Base-by-base conservation (phyloP, 2,888 invertebrate genomes). In the Cistogaster globosa region DNA sequence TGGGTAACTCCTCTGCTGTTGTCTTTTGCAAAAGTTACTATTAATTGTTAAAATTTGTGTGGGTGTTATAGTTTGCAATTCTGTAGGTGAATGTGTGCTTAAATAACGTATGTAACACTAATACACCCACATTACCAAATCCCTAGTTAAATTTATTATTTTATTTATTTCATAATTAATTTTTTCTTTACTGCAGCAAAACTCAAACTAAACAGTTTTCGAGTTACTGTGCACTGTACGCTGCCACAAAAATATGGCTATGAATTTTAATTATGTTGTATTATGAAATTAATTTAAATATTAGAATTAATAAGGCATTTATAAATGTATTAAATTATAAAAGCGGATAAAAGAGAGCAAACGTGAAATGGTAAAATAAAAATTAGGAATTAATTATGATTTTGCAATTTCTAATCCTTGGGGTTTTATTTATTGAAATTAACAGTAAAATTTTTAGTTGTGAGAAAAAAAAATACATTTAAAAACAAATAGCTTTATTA, bases 221-320 rank as follows among this genome's bases (percentile, higher is more conserved):
- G 36, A 63, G 53, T 42, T 51, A 53, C 58, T 63, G 12, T 51
- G 12, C 5, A 32, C 32, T 51, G 12, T 2, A 32, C 32, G 32
- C 32, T 45, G 12, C 79, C 75, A 71, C 75, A 79, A 69, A 74
- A 74, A 60, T 77, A 85, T 71, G 74, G 53, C 81, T 68, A 78
- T 81, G 81, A 85, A 85, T 85, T 81, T 85, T 75, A 85, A 85
- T 82, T 81, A 74, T 65, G 63, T 65, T 62, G 58, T 48, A 78
- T 78, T 78, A 81, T 75, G 58, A 82, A 82, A 82, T 85, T 85
- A 81, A 82, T 85, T 81, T 69, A 74, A 85, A 78, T 75, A 82
- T 78, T 81, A 69, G 69, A 78, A 81, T 78, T 75, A 81, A 77
- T 78, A 75, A 78, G 69, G 81, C 77, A 81, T 84, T 84, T 63